These are phyloP conservation scores for Acronicta alni DNA, from an alignment of 2,888 invertebrate genomes.

Conservation along the genomic window DNA sequence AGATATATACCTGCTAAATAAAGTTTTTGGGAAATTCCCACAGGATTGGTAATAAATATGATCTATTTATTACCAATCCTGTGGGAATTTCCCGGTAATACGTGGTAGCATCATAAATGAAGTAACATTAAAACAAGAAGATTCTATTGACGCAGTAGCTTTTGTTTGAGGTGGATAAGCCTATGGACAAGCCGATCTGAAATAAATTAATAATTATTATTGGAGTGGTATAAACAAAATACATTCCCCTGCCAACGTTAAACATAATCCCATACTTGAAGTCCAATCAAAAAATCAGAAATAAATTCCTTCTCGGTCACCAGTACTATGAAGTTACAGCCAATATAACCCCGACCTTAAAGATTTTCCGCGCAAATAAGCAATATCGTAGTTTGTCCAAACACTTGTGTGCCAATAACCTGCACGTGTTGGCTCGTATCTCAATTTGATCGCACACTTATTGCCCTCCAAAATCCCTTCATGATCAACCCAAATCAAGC, in stretches of 20 bases:
- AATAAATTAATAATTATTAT: no score
- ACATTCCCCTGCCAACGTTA: no score
- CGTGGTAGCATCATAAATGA: no score
- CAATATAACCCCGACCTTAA: slow-evolving; percentile 58
- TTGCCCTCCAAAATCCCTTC: slow-evolving; percentile 64
- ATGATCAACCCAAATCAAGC: slow-evolving; percentile 39
- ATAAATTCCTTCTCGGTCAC: slow-evolving; percentile 42
- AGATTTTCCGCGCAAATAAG: slow-evolving; percentile 82
- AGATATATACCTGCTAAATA: no score
- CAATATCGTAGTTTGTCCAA: slow-evolving; percentile 85
- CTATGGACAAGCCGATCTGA: no score
- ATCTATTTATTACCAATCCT: no score
- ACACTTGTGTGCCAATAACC: slow-evolving; percentile 86
- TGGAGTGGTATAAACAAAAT: neutral
- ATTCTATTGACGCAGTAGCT: neutral
- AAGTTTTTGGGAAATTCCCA: no score
- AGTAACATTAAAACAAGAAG: no score
- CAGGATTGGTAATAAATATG: no score
- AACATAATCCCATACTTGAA: slow-evolving; percentile 22
- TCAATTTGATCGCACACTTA: slow-evolving; percentile 83
- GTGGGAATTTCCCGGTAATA: no score
- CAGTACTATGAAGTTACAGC: slow-evolving; percentile 41
- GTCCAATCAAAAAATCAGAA: slow-evolving; percentile 42
- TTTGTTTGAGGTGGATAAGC: no score
- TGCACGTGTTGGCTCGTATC: slow-evolving; percentile 85